These are phyloP conservation scores for Carterocephalus palaemon DNA, from an alignment of 2,888 invertebrate species.

Conservation along the genomic window DNA sequence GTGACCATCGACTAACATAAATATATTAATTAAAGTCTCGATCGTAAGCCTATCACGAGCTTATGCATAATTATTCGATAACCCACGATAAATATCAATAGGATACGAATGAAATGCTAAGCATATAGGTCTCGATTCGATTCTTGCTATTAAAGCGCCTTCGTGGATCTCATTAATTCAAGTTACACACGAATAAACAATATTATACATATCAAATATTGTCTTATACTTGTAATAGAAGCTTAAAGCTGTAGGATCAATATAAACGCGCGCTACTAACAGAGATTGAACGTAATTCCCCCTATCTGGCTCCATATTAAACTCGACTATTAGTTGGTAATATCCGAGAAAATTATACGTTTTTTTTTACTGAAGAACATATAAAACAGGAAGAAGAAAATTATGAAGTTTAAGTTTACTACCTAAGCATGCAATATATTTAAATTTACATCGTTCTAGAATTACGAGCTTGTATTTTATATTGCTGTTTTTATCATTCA, in stretches of 20 bases:
- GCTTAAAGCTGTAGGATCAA: conserved; percentile 50
- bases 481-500: no score
- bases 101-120: conserved; percentile 1
- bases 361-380: no score
- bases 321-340: conserved; percentile 29
- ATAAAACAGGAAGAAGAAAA: no score
- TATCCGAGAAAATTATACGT: conserved; percentile 30
- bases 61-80: conserved; percentile 1
- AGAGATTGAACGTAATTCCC: conserved; percentile 46
- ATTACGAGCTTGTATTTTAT: no score
- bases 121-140: neutral
- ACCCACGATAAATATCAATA: conserved; percentile 1
- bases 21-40: neutral
- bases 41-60: neutral
- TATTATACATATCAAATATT: conserved; percentile 46
- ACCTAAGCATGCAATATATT: no score
- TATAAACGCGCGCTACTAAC: conserved; percentile 54
- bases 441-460: no score
- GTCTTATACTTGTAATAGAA: conserved; percentile 24
- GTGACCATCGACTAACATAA: no score
- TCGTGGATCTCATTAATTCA: conserved; percentile 17
- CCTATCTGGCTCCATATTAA: conserved; percentile 45
- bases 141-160: conserved; percentile 5
- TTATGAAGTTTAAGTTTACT: no score
- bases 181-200: conserved; percentile 39